phyloP scores from a whole-genome alignment of 2,888 invertebrate species.

The Kryphioiulus occultus region DNA sequence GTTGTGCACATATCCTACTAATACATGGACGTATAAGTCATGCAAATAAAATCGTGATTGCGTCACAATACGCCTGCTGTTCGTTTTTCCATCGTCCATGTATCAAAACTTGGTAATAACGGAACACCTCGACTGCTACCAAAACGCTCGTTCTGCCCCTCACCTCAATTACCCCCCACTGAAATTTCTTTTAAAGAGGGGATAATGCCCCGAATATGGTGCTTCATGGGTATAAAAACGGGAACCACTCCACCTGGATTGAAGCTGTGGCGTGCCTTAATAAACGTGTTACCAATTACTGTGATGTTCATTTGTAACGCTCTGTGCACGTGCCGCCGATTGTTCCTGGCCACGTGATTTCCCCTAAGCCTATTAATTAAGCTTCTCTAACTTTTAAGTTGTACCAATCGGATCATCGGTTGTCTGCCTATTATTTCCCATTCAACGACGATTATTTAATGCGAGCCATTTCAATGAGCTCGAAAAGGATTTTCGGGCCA shows the following conservation, averaged over 20 bases:
- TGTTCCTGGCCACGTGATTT: constrained; percentile 34
- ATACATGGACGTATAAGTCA: too few relatives aligned
- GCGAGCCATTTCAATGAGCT: constrained; percentile 4
- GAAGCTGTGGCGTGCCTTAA: background rate
- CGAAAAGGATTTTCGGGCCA: constrained; percentile 28
- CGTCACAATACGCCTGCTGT: too few relatives aligned
- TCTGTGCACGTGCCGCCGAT: background rate
- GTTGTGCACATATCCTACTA: too few relatives aligned
- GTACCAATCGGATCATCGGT: constrained; percentile 39
- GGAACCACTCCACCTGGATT: constrained; percentile 42
- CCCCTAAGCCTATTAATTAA: constrained; percentile 18
- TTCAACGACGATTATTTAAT: constrained; percentile 29
- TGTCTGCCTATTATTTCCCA: constrained; percentile 36
- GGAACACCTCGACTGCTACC: background rate
- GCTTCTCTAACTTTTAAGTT: background rate
- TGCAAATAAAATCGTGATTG: background rate
- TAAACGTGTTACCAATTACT: constrained; percentile 11
- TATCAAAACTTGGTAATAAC: background rate
- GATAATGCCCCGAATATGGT: background rate
- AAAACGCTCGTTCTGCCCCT: background rate
- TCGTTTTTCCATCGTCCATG: background rate
- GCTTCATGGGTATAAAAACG: background rate
- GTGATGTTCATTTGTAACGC: background rate
- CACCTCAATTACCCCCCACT: background rate
- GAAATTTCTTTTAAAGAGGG: background rate